Conservation (phyloP, 2,888 invertebrate species). For the Oscheius sp. region DNA sequence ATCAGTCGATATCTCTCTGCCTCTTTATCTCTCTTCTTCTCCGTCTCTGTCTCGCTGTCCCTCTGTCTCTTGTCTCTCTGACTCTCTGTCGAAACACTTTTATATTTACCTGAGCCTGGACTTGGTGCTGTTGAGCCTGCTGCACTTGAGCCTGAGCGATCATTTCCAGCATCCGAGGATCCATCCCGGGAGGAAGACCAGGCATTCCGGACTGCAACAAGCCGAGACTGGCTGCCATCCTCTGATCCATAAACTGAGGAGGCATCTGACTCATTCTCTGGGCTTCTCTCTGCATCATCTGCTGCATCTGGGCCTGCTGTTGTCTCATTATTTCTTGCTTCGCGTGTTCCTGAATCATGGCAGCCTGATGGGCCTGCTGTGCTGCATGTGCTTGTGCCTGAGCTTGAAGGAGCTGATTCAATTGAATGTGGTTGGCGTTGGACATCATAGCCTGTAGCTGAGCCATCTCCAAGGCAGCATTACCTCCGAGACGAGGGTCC, state of each 20-base stretch:
- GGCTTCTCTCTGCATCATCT: conserved; percentile 22
- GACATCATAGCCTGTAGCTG: neutral
- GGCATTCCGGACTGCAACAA: conserved; percentile 1
- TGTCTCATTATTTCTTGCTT: conserved; percentile 29
- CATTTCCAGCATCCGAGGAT: conserved; percentile 30
- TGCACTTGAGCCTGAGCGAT: conserved; percentile 27
- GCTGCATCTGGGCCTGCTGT: conserved; percentile 20
- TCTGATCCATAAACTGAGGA: conserved; percentile 23
- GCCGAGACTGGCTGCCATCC: conserved; percentile 15
- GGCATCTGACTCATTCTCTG: conserved; percentile 11
- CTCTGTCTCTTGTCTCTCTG: too few species aligned
- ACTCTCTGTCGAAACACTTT: too few species aligned
- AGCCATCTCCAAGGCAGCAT: neutral
- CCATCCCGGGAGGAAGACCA: neutral
- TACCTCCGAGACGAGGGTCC: neutral
- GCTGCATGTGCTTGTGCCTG: conserved; percentile 16
- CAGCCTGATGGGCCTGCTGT: neutral
- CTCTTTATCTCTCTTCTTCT: too few species aligned
- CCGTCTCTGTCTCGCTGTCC: too few species aligned
- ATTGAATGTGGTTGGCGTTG: neutral
- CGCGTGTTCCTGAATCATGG: conserved; percentile 23
- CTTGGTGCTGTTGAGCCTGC: conserved; percentile 4
- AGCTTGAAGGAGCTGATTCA: conserved; percentile 36
- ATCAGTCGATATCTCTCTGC: too few species aligned
- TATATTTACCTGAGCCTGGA: neutral